Evolutionary conservation across 2,113 vertebrate species (phyloP).

Genomic region (Stercorarius parasiticus): DNA sequence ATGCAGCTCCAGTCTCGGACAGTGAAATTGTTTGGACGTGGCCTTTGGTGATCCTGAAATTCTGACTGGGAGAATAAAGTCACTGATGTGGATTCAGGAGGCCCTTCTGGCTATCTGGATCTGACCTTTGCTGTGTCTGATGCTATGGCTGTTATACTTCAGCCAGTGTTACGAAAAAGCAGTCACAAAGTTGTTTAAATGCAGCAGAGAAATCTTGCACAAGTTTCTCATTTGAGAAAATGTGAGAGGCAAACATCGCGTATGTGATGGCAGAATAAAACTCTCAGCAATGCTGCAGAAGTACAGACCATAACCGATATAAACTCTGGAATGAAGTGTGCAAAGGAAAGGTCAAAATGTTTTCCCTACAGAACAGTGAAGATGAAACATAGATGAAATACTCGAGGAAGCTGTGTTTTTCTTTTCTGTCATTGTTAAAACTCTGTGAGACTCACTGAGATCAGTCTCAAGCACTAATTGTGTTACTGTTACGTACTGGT

Average conservation of each 20-base stretch:
- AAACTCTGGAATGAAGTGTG: neutral
- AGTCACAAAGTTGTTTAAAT: neutral
- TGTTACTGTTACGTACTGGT: neutral
- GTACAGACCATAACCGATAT: neutral
- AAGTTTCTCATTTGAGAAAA: neutral
- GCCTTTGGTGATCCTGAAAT: slow-evolving; percentile 19
- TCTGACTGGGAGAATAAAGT: slow-evolving; percentile 5
- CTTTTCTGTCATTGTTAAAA: neutral
- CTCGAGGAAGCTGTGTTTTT: neutral
- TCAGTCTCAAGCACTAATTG: neutral
- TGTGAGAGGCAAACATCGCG: neutral
- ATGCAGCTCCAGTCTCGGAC: neutral
- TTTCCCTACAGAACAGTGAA: neutral
- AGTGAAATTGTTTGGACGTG: neutral
- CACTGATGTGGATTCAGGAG: neutral
- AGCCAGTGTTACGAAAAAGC: neutral
- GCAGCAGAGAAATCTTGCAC: neutral
- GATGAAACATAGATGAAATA: neutral
- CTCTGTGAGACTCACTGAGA: neutral
- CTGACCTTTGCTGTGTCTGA: neutral
- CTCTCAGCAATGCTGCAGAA: neutral
- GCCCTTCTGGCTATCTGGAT: neutral
- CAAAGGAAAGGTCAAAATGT: slow-evolving; percentile 16
- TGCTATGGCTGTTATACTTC: neutral
- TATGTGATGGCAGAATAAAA: neutral